A percentile compares a stretch with the other conserved stretches of the same genome.
phyloP scores from a whole-genome alignment of 2,888 invertebrate species.

The Chloroclysta siterata region DNA sequence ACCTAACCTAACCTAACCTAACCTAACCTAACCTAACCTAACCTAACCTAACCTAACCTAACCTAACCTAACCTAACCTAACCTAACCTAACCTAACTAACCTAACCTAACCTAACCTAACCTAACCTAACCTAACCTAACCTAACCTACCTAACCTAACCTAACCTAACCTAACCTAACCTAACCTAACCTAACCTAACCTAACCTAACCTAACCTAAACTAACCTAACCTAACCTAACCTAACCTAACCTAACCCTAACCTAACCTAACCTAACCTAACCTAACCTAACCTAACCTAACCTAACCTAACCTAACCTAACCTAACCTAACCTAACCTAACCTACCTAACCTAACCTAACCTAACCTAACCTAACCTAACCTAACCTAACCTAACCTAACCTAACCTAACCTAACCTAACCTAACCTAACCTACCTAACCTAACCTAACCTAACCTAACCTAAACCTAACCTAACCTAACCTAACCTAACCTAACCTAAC shows the following conservation, averaged over 20 bases:
- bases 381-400: conserved; percentile 32
- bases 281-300: conserved; percentile 34
- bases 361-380: conserved; percentile 36
- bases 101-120: conserved; percentile 41
- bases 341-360: conserved; percentile 35
- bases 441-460: conserved; percentile 31
- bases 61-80: conserved; percentile 40
- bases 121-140: conserved; percentile 37
- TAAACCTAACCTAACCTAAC: conserved; percentile 30
- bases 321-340: conserved; percentile 34
- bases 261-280: conserved; percentile 34
- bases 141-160: conserved; percentile 35
- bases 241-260: conserved; percentile 32
- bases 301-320: conserved; percentile 33
- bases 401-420: conserved; percentile 32
- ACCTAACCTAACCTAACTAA: conserved; percentile 44
- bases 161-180: conserved; percentile 41
- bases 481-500: conserved; percentile 26
- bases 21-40: conserved; percentile 39
- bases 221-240: conserved; percentile 35
- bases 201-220: conserved; percentile 30
- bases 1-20: conserved; percentile 36
- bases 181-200: conserved; percentile 30
- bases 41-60: conserved; percentile 43
- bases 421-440: conserved; percentile 35